Base-by-base conservation (phyloP, 2,113 vertebrate genomes). In the Scalopus aquaticus region DNA sequence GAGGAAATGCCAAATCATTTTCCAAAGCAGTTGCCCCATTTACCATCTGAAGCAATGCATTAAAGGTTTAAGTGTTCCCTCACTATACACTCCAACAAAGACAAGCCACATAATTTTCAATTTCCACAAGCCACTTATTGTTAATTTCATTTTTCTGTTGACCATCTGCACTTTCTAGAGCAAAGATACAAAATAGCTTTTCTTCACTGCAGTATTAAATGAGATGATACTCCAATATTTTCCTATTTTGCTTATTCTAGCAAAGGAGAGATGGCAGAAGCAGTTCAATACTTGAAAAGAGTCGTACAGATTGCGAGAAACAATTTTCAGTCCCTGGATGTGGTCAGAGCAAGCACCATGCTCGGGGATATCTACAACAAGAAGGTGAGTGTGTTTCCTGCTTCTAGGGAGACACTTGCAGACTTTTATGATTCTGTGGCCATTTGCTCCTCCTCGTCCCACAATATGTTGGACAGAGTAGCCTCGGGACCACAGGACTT, bases 341-440 rank as follows among this genome's bases (percentile, higher is more conserved):
- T 98, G 32, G 96, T 98, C 90, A 98, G 97, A 97, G 98, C 98
- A 7, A 97, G 98, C 80, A 67, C 97, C 0, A 97, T 98, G 62
- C 98, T 99, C 65, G 98, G 98, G 19, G 98, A 98, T 82, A 97
- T 98, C 96, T 98, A 98, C 92, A 99, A 98, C 76, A 88, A 97
- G 96, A 97, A 69, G 81, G 98, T 99, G 95, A 98, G 98, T 98
- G 95, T 39, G 9, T 37, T 56, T 73, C 35, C 56, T 78, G 42
- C 65, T 67, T 24, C 16, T 16, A 39, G 30, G 42, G 28, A 32
- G 28, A 91, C 26, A 83, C 32, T 7, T 46, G 9, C 16, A 28
- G n/a, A 78, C 32, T 54, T 77, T 95, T 69, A 46, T 49, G 46
- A 30, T 65, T 88, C 72, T 83, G 12, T 51, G n/a, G 46, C 10